Evolutionary conservation across 2,113 vertebrate species (phyloP), one percentile per base, ranked within the genome.

Genomic region (Chaetura pelagica): DNA sequence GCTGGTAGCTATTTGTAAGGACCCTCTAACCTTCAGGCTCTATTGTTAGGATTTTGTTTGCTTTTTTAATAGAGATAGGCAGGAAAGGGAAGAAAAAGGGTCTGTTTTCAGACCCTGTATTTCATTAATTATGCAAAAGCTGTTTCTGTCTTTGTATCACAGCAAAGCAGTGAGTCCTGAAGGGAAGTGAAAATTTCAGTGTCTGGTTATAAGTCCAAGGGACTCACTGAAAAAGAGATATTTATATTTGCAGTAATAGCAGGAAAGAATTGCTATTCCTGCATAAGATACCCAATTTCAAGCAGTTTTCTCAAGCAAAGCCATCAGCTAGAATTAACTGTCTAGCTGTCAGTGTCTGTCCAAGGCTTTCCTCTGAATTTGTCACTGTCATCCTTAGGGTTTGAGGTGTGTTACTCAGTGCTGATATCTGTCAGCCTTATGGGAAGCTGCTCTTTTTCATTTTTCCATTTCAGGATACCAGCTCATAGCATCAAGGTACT

Each of bases 91-190:
- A 82, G 35, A 32, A 73, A 90, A 94, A 58, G 83, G 8, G 42
- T 51, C 88, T 87, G 52, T 92, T 97, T 96, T 87, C 52, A 94
- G 81, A 22, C 34, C 32, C 38, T n/a, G 9, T 38, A 22, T 86
- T 93, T 93, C 59, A 77, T 96, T 89, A 95, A 91, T 90, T 88
- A 90, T 96, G 86, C 76, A 94, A 88, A 96, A 92, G 30, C 64
- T 71, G 3, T 71, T 95, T 95, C 87, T 94, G 51, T 26, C 93
- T 89, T 91, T 73, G 10, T 77, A n/a, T 61, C 6, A 18, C 76
- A n/a, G 55, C 42, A 91, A 61, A 90, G 52, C 90, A 88, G 22
- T 0, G 0, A 71, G 57, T 94, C n/a, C 61, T 86, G 64, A 83
- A 71, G 75, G 66, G 38, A 90, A 85, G 48, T 61, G 22, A 23